Percentiles rank a stretch among this genome's conserved stretches.
phyloP scores from a whole-genome alignment of 2,888 invertebrate genomes.

The Morpho achilles region DNA sequence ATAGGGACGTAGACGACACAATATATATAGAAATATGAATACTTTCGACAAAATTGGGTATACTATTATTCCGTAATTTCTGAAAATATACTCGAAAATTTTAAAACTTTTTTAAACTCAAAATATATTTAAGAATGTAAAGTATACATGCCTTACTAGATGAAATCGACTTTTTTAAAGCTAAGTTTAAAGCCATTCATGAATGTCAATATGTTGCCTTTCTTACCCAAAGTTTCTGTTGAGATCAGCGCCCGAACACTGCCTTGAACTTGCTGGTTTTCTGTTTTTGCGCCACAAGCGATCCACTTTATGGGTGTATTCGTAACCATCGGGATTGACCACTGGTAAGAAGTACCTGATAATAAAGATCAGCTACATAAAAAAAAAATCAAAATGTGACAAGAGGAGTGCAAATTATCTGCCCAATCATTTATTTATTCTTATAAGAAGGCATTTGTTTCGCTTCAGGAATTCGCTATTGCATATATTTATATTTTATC shows the following conservation, averaged over 20 bases:
- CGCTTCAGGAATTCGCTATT: too few species aligned
- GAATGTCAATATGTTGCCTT: background rate
- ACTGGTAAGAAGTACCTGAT: conserved; percentile 85
- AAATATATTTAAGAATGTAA: too few species aligned
- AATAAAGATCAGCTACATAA: conserved; percentile 7
- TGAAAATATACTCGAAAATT: too few species aligned
- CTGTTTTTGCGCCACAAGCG: conserved; percentile 92
- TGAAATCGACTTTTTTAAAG: too few species aligned
- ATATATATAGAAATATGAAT: too few species aligned
- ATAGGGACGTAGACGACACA: background rate
- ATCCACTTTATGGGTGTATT: conserved; percentile 87
- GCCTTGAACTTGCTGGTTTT: conserved; percentile 68
- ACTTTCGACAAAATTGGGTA: too few species aligned
- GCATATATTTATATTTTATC: too few species aligned
- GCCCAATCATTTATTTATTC: too few species aligned
- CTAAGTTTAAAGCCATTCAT: background rate
- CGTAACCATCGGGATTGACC: conserved; percentile 93
- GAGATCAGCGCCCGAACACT: conserved; percentile 87
- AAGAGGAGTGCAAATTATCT: background rate
- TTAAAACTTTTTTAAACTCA: too few species aligned
- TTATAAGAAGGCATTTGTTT: too few species aligned
- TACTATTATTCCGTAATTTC: too few species aligned
- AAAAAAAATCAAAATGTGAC: background rate
- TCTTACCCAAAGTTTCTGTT: conserved; percentile 90
- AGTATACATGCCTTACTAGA: too few species aligned